phyloP scores from a whole-genome alignment of 2,888 invertebrate species.

The Plebejus anna region DNA sequence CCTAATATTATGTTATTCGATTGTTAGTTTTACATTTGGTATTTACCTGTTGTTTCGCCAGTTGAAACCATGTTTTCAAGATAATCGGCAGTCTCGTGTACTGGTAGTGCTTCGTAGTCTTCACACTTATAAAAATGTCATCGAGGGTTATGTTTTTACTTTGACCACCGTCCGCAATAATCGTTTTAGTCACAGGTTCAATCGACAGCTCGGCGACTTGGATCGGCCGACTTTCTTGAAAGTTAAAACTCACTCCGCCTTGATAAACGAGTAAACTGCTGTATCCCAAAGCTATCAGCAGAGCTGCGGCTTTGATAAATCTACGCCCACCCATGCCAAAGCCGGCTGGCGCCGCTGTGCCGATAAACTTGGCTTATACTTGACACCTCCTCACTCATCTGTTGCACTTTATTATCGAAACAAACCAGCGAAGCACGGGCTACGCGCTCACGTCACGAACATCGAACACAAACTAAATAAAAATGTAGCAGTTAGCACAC shows the following conservation, averaged over 20 bases:
- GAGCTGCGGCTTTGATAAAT: slow-evolving; percentile 72
- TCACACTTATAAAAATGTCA: slow-evolving; percentile 97
- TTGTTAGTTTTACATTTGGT: neutral
- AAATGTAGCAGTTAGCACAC: slow-evolving; percentile 59
- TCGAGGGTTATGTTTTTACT: slow-evolving; percentile 84
- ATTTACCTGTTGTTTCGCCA: slow-evolving; percentile 93
- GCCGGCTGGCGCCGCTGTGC: slow-evolving; percentile 64
- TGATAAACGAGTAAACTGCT: slow-evolving; percentile 82
- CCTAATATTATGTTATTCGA: neutral
- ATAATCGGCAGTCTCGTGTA: slow-evolving; percentile 90
- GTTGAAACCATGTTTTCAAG: slow-evolving; percentile 96
- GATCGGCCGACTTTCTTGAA: slow-evolving; percentile 72
- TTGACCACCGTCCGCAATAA: slow-evolving; percentile 58
- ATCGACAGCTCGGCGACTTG: slow-evolving; percentile 69
- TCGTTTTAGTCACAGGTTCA: slow-evolving; percentile 75
- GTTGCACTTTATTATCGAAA: slow-evolving; percentile 66
- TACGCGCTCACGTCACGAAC: slow-evolving; percentile 48
- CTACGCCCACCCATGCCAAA: slow-evolving; percentile 70
- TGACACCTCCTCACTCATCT: slow-evolving; percentile 71
- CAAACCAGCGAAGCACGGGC: slow-evolving; percentile 55
- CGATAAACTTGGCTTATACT: slow-evolving; percentile 55
- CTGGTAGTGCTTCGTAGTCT: slow-evolving; percentile 95
- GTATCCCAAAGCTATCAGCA: slow-evolving; percentile 78
- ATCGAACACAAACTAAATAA: slow-evolving; percentile 79
- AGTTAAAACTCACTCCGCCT: slow-evolving; percentile 74